Evolutionary conservation across 2,888 invertebrate species (phyloP).

Genomic region (Pheosia gnoma): DNA sequence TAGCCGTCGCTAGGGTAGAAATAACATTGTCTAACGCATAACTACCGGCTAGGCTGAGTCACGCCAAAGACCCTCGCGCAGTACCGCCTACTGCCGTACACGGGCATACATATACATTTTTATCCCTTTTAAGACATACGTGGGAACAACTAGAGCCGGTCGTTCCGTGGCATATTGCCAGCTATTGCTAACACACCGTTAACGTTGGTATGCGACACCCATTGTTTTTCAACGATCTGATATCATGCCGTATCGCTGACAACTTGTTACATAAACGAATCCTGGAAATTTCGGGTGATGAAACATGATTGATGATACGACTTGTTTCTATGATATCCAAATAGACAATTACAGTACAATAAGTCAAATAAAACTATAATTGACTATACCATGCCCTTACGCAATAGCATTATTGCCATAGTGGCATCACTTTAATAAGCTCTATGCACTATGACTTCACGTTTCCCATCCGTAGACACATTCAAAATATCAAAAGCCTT

Average conservation of each 20-base stretch:
- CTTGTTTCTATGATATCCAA: no score
- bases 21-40: constrained; percentile 20
- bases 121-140: constrained; percentile 64
- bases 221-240: constrained; percentile 60
- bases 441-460: background rate
- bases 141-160: constrained; percentile 54
- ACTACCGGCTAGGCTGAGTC: constrained; percentile 46
- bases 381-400: no score
- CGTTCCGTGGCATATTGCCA: constrained; percentile 59
- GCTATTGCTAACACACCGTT: constrained; percentile 37
- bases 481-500: constrained; percentile 13
- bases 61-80: constrained; percentile 47
- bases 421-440: background rate
- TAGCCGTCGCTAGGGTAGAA: constrained; percentile 26
- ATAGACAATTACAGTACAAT: no score
- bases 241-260: constrained; percentile 18
- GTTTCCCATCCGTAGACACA: background rate
- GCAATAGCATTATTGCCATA: no score
- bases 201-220: constrained; percentile 34
- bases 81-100: constrained; percentile 53
- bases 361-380: no score
- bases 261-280: constrained; percentile 29
- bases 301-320: no score
- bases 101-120: constrained; percentile 62
- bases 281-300: constrained; percentile 3